Evolutionary conservation across 2,888 invertebrate species (phyloP).

Genomic region (Parnassius smintheus): DNA sequence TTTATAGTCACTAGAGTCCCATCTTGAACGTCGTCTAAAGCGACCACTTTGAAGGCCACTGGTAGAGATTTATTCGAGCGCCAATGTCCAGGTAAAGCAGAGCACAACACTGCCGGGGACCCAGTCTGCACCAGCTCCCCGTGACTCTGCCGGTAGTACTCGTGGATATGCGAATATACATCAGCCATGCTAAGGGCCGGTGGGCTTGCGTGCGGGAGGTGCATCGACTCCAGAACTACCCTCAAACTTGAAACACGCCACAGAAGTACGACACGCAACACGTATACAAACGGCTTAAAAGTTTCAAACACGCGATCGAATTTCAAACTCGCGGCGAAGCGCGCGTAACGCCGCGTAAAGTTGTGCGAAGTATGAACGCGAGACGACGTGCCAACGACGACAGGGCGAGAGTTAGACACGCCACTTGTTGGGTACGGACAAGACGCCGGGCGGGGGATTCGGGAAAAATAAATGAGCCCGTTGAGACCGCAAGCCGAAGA

Average conservation of each 20-base stretch:
- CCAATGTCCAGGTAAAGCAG: slow-evolving; percentile 97
- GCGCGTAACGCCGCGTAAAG: slow-evolving; percentile 68
- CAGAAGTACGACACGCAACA: slow-evolving; percentile 69
- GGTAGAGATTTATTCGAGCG: slow-evolving; percentile 98
- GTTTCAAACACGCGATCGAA: slow-evolving; percentile 49
- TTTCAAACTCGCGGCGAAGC: slow-evolving; percentile 62
- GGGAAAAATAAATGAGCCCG: slow-evolving; percentile 70
- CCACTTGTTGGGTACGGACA: slow-evolving; percentile 77
- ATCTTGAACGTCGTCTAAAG: slow-evolving; percentile 95
- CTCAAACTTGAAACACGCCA: slow-evolving; percentile 64
- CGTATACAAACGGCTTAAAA: slow-evolving; percentile 59
- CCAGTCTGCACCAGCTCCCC: slow-evolving; percentile 97
- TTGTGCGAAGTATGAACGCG: slow-evolving; percentile 73
- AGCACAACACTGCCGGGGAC: slow-evolving; percentile 97
- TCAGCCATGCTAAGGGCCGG: slow-evolving; percentile 86
- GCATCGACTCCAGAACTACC: slow-evolving; percentile 81
- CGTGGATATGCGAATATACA: slow-evolving; percentile 87
- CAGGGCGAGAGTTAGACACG: slow-evolving; percentile 47
- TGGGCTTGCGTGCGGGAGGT: slow-evolving; percentile 82
- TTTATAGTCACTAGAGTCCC: slow-evolving; percentile 96
- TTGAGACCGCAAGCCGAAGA: slow-evolving; percentile 76
- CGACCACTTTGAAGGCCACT: slow-evolving; percentile 96
- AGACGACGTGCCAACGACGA: slow-evolving; percentile 53
- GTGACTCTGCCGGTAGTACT: slow-evolving; percentile 92
- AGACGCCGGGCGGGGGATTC: slow-evolving; percentile 71